Conservation (phyloP, 2,888 invertebrate genomes). For the Callyntrura sp. region DNA sequence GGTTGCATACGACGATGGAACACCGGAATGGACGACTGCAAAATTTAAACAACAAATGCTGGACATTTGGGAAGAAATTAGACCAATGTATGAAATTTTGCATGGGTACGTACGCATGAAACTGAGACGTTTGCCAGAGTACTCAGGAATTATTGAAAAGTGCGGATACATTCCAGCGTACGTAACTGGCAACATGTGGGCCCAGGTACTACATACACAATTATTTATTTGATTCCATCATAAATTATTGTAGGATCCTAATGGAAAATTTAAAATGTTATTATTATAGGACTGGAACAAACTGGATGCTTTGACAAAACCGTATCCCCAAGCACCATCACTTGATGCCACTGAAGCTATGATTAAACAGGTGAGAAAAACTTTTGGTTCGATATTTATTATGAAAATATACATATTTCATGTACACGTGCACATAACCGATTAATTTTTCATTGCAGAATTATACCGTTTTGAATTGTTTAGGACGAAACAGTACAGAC, state of each 20-base stretch:
- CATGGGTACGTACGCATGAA: conserved; percentile 93
- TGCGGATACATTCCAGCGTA: conserved; percentile 84
- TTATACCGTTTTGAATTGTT: conserved; percentile 80
- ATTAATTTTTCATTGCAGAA: conserved; percentile 54
- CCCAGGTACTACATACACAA: conserved; percentile 86
- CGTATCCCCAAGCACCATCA: conserved; percentile 90
- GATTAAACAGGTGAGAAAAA: conserved; percentile 86
- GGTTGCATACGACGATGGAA: conserved; percentile 90
- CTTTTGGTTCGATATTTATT: too few relatives aligned
- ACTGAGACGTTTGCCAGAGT: conserved; percentile 86
- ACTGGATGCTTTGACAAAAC: conserved; percentile 91
- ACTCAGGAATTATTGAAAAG: conserved; percentile 83
- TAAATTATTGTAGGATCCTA: too few relatives aligned
- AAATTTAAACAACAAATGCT: conserved; percentile 86
- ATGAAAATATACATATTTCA: background rate
- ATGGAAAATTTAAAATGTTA: conserved; percentile 32
- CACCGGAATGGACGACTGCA: conserved; percentile 83
- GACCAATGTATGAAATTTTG: conserved; percentile 92
- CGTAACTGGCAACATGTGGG: conserved; percentile 91
- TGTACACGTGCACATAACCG: background rate
- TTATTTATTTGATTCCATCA: background rate
- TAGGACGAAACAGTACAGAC: conserved; percentile 79
- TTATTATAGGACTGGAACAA: conserved; percentile 88
- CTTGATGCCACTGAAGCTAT: conserved; percentile 92
- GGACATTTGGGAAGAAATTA: conserved; percentile 88